phyloP scores from a whole-genome alignment of 2,797 vertebrate species.

The Diplodus sargus region DNA sequence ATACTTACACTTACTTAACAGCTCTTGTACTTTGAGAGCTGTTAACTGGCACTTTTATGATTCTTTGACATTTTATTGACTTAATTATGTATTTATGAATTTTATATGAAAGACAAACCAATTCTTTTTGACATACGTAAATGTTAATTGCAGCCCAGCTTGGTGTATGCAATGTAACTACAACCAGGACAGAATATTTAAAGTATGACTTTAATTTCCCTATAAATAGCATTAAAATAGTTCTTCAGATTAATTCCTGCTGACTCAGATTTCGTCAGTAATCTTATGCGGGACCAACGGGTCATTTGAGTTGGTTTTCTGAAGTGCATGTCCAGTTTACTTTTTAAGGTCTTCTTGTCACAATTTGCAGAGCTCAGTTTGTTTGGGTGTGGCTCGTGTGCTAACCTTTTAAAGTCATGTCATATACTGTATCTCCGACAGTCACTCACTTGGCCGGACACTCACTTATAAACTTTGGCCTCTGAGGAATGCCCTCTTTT shows the following conservation, averaged over 20 bases:
- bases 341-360: background rate
- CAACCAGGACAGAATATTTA: background rate
- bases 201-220: too few relatives aligned
- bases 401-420: conserved; percentile 48
- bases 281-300: background rate
- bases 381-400: background rate
- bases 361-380: background rate
- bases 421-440: conserved; percentile 1
- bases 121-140: too few relatives aligned
- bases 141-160: background rate
- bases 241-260: background rate
- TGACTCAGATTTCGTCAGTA: background rate
- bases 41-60: too few relatives aligned
- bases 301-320: background rate
- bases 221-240: too few relatives aligned
- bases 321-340: too few relatives aligned
- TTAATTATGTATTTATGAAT: background rate
- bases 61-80: background rate
- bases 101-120: too few relatives aligned
- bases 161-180: background rate
- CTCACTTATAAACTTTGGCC: conserved; percentile 43
- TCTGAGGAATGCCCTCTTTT: conserved; percentile 55
- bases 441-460: conserved; percentile 17
- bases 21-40: too few relatives aligned
- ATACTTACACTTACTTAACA: too few relatives aligned